phyloP scores from a whole-genome alignment of 2,888 invertebrate genomes.

The Eucera pruinosa region DNA sequence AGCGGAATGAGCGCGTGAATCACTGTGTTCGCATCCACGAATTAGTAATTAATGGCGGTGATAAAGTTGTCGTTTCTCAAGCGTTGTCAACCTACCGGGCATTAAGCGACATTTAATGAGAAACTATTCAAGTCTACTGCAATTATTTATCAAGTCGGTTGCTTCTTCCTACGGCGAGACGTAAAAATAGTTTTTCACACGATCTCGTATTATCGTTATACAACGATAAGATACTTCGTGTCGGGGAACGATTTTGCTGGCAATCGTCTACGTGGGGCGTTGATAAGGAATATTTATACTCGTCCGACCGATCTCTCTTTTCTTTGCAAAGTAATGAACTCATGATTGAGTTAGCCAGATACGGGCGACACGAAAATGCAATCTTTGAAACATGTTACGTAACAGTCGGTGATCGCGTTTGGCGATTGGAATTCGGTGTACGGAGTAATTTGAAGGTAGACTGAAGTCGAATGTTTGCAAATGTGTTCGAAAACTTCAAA shows the following conservation, averaged over 20 bases:
- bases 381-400: slow-evolving; percentile 29
- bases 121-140: slow-evolving; percentile 69
- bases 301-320: slow-evolving; percentile 1
- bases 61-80: no score
- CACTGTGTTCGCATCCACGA: no score
- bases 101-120: slow-evolving; percentile 67
- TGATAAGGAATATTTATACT: slow-evolving; percentile 17
- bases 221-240: slow-evolving; percentile 31
- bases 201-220: slow-evolving; percentile 8
- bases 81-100: no score
- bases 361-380: slow-evolving; percentile 19
- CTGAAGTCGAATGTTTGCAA: slow-evolving; percentile 2
- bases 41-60: no score
- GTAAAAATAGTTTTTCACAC: slow-evolving; percentile 18
- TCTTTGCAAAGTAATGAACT: not conserved
- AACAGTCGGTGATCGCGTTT: no score
- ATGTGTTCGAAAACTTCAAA: no score
- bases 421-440: not conserved
- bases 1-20: no score
- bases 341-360: slow-evolving; percentile 7
- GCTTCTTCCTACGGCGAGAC: not conserved
- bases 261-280: not conserved
- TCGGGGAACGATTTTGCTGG: not conserved
- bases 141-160: no score
- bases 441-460: not conserved